Evolutionary conservation across 1,140 invertebrate species (phyloP), one percentile per base, ranked within the genome.

Genomic region (Drosophila repleta): DNA sequence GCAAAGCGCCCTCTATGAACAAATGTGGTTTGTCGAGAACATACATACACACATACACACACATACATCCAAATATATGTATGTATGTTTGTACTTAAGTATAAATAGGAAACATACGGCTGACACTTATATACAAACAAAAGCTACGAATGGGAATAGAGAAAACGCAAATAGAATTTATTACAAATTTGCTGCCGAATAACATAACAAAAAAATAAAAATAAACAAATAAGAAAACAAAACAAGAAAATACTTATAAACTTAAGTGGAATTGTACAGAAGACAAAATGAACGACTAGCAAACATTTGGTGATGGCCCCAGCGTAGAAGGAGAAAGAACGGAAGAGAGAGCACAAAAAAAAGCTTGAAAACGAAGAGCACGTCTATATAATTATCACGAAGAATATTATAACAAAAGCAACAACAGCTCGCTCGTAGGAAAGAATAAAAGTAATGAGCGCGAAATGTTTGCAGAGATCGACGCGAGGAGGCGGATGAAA

Each of bases 181-280:
- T 88, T 89, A 83, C 84, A 89, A 46, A 81, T 85, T 80, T 56
- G 70, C 39, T 74, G 73, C 58, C 77, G 49, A 66, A 67, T 18
- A 75, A 55, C 1, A 66, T 49, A 56, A 73, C 13, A 39, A 55
- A 58, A 66, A 72, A 65, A 32, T n/a, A 52, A 35, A 72, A 37
- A 57, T 20, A 45, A 45, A 21, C n/a, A 63, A 43, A 72, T 32
- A 73, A n/a, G n/a, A n/a, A n/a, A 15, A 51, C 32, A 49, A 26
- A 56, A 49, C 15, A 63, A 64, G 41, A 43, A 55, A 45, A 65
- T 46, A 29, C 51, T 55, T 46, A 71, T 69, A 66, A 41, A 63
- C 58, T 67, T 72, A 74, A 82, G 74, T 82, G 79, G 79, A 75
- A 83, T 60, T 45, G 43, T 61, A 72, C 45, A 52, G 60, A 73